Percentiles rank a stretch among this genome's conserved stretches.
Conservation (phyloP, 2,113 vertebrate genomes). For the Tauraco erythrolophus region DNA sequence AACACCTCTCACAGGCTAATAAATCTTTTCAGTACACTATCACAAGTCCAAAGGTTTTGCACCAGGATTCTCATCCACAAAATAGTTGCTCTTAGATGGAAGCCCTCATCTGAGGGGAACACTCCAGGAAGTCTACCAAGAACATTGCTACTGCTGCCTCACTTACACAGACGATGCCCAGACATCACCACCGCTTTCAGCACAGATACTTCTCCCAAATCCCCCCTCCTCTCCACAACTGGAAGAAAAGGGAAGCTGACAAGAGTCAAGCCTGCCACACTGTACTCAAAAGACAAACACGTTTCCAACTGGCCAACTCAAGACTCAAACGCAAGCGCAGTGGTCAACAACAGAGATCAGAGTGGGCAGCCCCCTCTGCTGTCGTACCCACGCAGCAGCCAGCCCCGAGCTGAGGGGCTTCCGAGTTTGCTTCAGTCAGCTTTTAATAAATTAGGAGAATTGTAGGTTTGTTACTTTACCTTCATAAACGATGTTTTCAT, state of each 20-base stretch:
- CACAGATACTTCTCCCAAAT: background rate
- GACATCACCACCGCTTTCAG: accelerated
- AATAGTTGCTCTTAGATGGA: background rate
- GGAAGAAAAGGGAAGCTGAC: background rate
- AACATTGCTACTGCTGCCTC: background rate
- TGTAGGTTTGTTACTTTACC: background rate
- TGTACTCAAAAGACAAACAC: background rate
- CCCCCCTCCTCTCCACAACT: background rate
- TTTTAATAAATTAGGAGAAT: background rate
- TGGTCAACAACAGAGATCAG: background rate
- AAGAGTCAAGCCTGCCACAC: background rate
- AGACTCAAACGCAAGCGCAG: background rate
- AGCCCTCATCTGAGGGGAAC: accelerated
- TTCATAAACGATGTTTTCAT: background rate
- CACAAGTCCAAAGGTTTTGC: background rate
- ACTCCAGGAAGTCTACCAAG: background rate
- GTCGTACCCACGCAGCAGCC: accelerated
- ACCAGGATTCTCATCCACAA: background rate
- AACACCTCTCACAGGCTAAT: background rate
- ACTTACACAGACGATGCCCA: background rate
- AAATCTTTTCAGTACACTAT: background rate
- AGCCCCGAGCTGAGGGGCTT: background rate
- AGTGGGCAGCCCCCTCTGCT: accelerated
- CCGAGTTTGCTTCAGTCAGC: background rate
- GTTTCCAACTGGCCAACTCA: background rate